Conservation (phyloP, 2,113 vertebrate genomes). For the Meleagris gallopavo region DNA sequence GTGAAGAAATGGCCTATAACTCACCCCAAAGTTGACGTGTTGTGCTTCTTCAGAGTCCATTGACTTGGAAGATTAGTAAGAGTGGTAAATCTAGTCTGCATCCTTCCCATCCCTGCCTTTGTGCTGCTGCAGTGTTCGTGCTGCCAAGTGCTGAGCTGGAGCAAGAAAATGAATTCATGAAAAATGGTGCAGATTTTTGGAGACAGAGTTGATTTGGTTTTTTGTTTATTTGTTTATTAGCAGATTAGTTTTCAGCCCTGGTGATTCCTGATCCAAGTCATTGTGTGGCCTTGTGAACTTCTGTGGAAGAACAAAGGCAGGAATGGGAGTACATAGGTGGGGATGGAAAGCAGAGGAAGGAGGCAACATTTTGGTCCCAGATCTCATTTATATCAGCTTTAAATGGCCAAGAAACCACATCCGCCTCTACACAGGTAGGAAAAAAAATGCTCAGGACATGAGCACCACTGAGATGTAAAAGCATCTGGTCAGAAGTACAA, state of each 20-base stretch:
- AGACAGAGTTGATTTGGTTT: not conserved
- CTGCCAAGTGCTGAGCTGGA: not conserved
- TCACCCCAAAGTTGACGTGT: not conserved
- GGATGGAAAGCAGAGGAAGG: slow-evolving; percentile 18
- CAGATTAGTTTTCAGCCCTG: not conserved
- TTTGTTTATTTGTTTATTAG: not conserved
- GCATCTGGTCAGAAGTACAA: not conserved
- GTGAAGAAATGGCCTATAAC: not conserved
- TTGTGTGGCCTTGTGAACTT: not conserved
- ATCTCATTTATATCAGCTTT: not conserved
- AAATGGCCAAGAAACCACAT: not conserved
- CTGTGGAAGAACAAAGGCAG: slow-evolving; percentile 6
- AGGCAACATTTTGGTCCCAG: not conserved
- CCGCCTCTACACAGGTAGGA: fast-evolving
- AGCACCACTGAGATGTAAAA: not conserved
- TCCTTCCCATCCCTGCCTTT: not conserved
- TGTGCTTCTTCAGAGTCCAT: not conserved
- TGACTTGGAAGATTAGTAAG: not conserved
- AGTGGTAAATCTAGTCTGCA: not conserved
- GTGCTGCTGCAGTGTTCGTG: not conserved
- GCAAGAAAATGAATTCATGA: not conserved
- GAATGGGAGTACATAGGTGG: not conserved
- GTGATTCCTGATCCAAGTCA: not conserved
- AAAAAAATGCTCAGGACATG: not conserved
- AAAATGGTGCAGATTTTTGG: not conserved